These are phyloP conservation scores for Syritta pipiens DNA, from an alignment of 2,888 invertebrate species.

Conservation along the genomic window DNA sequence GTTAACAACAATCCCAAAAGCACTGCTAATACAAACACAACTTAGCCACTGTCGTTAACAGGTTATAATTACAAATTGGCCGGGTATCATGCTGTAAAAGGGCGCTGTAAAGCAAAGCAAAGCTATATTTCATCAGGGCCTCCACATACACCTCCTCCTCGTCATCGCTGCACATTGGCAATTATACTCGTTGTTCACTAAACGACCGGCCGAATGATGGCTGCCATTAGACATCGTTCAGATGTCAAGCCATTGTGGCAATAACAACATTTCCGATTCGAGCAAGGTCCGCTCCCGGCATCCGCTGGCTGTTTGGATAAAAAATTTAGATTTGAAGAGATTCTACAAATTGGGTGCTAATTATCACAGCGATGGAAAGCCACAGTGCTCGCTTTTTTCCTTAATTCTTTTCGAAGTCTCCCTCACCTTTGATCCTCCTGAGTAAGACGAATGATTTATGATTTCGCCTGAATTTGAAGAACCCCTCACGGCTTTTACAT, in stretches of 20 bases:
- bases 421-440: constrained; percentile 32
- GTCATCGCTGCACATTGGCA: constrained; percentile 21
- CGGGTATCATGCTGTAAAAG: constrained; percentile 7
- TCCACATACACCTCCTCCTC: not conserved
- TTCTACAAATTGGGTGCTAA: constrained; percentile 65
- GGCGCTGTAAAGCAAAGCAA: too few relatives aligned
- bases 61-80: constrained; percentile 19
- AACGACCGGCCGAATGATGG: constrained; percentile 22
- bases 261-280: constrained; percentile 45
- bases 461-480: constrained; percentile 37
- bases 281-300: not conserved
- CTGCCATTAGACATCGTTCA: constrained; percentile 64
- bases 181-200: constrained; percentile 48
- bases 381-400: not conserved
- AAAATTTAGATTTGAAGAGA: constrained; percentile 6
- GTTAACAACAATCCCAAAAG: not conserved
- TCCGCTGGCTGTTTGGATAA: not conserved
- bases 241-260: constrained; percentile 60
- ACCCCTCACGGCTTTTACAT: constrained; percentile 5
- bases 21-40: constrained; percentile 17
- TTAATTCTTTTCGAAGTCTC: not conserved
- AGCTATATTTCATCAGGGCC: too few relatives aligned
- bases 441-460: constrained; percentile 52
- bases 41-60: constrained; percentile 32
- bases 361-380: constrained; percentile 32